Base-by-base conservation (phyloP, 2,797 vertebrate genomes). In the Aphelocoma californica region DNA sequence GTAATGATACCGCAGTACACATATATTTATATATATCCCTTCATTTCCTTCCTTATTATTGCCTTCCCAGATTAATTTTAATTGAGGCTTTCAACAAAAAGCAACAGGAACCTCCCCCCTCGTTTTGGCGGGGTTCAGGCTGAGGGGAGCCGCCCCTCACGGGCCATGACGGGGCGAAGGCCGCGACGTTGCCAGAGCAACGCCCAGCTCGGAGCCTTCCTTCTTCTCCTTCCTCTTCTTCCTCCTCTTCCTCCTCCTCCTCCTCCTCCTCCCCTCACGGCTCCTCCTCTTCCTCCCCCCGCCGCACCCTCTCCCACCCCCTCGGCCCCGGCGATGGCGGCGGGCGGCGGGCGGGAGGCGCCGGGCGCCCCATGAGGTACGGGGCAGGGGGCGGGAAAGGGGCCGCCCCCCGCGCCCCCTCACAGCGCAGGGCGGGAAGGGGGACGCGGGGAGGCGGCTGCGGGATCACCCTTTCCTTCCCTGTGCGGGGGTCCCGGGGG, bases 271-370 rank as follows among this genome's bases (percentile, higher is more conserved):
- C 14, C 47, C 75, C 32, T 45, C 78, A 40, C 78, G 34, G 82
- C 92, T 96, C 85, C 93, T 89, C 96, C 96, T 94, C 96, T 95
- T 95, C 95, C 95, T 92, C 89, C 94, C 31, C 69, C 87, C 87
- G 48, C 88, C 77, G 77, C 90, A 32, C 65, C 89, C 70, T 60
- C 42, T 86, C 48, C 88, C 69, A 28, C 67, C 80, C 77, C 65
- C 81, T 83, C 31, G 26, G 81, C n/a, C 80, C 61, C 81, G 40
- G 75, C 58, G 65, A 89, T 70, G 83, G 78, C 48, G 26, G 60
- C 53, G 38, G 84, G 38, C 42, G 42, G 83, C 50, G 81, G 91
- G 58, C 95, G 98, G 98, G 98, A 98, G 98, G 98, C 98, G 97
- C 88, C 97, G 98, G 82, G 79, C 97, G 97, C 62, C 57, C 23